A percentile compares a stretch with the other conserved stretches of the same genome.
Conservation (phyloP, 2,797 vertebrate species). For the Poecilia wingei region DNA sequence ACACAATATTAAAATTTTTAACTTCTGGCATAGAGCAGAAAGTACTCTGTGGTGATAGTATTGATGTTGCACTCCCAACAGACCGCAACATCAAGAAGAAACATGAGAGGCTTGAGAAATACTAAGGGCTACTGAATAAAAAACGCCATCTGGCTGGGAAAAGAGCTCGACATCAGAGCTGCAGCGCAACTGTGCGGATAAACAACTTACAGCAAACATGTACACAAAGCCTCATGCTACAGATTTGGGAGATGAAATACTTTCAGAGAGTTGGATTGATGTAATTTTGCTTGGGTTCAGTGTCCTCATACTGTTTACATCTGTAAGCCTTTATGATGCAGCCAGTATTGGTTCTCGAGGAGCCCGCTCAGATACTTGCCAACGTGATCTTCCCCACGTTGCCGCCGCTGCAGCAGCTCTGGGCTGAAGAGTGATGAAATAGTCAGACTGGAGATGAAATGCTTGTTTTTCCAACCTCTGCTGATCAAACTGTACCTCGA, state of each 20-base stretch:
- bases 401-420: constrained; percentile 8
- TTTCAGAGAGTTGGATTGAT: constrained; percentile 8
- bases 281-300: background rate
- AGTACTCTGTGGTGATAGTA: background rate
- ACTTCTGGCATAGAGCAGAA: background rate
- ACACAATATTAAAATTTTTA: background rate
- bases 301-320: constrained; percentile 1
- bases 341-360: constrained; percentile 25
- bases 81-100: background rate
- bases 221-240: constrained; percentile 1
- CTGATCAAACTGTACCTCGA: constrained; percentile 39
- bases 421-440: constrained; percentile 56
- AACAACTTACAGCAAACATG: constrained; percentile 19
- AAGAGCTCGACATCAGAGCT: constrained; percentile 28
- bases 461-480: constrained; percentile 41
- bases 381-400: constrained; percentile 22
- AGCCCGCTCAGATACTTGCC: constrained; percentile 11
- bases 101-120: background rate
- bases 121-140: constrained; percentile 31
- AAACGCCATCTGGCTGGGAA: constrained; percentile 29
- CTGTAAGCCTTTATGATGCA: background rate
- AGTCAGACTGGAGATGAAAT: constrained; percentile 47
- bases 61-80: background rate
- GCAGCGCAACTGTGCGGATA: constrained; percentile 5
- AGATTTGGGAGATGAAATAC: constrained; percentile 6